A percentile compares a stretch with the other conserved stretches of the same genome.
Conservation (phyloP, 53 echinoderm and acorn worm genomes). For the Paracentrotus lividus region DNA sequence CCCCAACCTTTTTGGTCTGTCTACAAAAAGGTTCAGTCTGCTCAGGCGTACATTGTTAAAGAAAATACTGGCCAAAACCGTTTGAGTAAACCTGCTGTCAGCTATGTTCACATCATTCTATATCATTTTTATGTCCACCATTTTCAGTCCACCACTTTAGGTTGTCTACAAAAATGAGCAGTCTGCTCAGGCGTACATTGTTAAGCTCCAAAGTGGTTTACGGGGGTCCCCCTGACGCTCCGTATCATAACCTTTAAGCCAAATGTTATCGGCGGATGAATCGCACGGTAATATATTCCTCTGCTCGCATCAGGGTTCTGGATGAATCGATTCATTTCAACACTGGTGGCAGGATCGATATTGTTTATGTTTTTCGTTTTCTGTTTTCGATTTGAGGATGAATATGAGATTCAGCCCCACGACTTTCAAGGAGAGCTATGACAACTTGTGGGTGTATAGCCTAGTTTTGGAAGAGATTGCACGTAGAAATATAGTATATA, state of each 20-base stretch:
- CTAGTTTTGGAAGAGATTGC: not conserved
- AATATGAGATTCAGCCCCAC: not conserved
- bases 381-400: not conserved
- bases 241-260: not conserved
- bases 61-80: too few relatives aligned
- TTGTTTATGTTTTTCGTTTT: not conserved
- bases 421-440: not conserved
- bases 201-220: not conserved
- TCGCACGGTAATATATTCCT: not conserved
- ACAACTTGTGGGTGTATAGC: not conserved
- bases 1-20: too few relatives aligned
- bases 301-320: not conserved
- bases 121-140: too few relatives aligned
- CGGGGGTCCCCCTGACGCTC: not conserved
- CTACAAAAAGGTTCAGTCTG: too few relatives aligned
- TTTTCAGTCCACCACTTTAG: too few relatives aligned
- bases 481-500: too few relatives aligned
- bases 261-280: not conserved
- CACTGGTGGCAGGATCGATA: conserved; percentile 36
- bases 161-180: too few relatives aligned
- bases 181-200: too few relatives aligned
- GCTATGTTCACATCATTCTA: too few relatives aligned
- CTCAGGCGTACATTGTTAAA: too few relatives aligned
- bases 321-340: conserved; percentile 26
- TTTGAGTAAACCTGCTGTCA: too few relatives aligned